Percentiles rank a stretch among this genome's conserved stretches.
Conservation (phyloP, 37 sponge, comb jelly and placozoan genomes). For the Dysidea cf. avara region DNA sequence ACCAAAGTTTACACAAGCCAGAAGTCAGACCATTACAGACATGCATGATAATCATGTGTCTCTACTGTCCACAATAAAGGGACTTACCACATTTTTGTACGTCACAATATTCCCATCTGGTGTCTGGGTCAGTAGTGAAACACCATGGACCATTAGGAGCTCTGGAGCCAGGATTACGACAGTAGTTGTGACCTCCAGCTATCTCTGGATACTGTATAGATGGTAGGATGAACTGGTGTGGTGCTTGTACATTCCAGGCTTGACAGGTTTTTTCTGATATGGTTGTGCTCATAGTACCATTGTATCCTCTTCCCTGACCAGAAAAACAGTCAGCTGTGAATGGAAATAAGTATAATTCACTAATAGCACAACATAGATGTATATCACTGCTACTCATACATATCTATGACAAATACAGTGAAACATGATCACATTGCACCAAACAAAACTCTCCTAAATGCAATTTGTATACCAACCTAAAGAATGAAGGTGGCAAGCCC, state of each 20-base stretch:
- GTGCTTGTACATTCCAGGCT: conserved; percentile 37
- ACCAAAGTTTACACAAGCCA: no score
- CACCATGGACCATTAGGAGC: conserved; percentile 38
- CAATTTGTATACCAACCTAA: no score
- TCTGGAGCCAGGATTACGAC: conserved; percentile 26
- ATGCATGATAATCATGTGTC: no score
- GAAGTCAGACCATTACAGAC: no score
- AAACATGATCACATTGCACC: no score
- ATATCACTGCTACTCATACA: no score
- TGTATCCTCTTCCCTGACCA: conserved; percentile 73
- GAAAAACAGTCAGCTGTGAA: conserved; percentile 34
- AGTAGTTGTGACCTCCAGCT: conserved; percentile 54
- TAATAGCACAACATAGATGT: no score
- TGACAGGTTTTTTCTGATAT: conserved; percentile 48
- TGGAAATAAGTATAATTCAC: background rate
- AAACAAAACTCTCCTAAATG: no score
- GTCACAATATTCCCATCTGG: no score
- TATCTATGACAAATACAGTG: no score
- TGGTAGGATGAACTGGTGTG: conserved; percentile 62
- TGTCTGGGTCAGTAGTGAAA: conserved; percentile 31
- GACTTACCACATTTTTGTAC: conserved; percentile 3
- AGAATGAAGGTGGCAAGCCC: no score
- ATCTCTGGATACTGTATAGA: conserved; percentile 52
- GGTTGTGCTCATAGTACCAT: conserved; percentile 54
- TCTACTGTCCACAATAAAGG: no score